A percentile compares a stretch with the other conserved stretches of the same genome.
Evolutionary conservation across 2,888 invertebrate genomes (phyloP).

Genomic region (Lissocephala sabroskyi): DNA sequence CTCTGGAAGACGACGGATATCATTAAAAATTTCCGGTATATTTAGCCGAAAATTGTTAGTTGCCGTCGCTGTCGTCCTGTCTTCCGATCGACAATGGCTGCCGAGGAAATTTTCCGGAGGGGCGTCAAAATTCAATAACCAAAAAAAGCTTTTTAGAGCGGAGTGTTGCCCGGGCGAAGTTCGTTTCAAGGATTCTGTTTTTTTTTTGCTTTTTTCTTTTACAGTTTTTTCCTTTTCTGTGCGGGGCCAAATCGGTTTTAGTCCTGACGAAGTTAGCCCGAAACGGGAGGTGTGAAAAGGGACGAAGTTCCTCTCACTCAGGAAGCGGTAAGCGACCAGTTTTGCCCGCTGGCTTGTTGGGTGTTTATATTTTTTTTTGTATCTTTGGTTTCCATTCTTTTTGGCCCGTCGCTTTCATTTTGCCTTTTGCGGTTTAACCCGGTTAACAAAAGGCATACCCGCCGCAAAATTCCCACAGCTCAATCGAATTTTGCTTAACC

Average conservation of each 20-base stretch:
- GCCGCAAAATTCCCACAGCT: conserved; percentile 56
- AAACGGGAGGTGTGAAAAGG: too few species aligned
- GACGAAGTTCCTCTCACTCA: conserved; percentile 38
- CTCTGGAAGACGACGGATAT: conserved; percentile 42
- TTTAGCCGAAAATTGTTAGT: conserved; percentile 32
- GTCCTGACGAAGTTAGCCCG: neutral
- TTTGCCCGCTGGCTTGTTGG: conserved; percentile 2
- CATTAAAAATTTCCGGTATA: conserved; percentile 58
- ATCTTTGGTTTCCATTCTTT: conserved; percentile 7
- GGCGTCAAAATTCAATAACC: conserved; percentile 40
- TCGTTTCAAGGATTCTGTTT: conserved; percentile 14
- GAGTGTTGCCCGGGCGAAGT: conserved; percentile 26
- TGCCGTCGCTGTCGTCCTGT: neutral
- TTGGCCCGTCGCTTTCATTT: conserved; percentile 42
- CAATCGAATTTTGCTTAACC: conserved; percentile 65
- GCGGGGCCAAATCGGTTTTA: conserved; percentile 1
- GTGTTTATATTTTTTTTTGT: neutral
- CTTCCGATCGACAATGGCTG: neutral
- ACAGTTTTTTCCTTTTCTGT: neutral
- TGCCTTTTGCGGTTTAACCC: conserved; percentile 41
- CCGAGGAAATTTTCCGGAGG: neutral
- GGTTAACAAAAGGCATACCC: conserved; percentile 57
- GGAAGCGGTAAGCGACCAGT: conserved; percentile 25
- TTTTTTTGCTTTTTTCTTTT: conserved; percentile 28
- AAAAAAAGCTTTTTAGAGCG: conserved; percentile 43